These are phyloP conservation scores for Sisor rabdophorus DNA, from an alignment of 2,113 vertebrate genomes.

Conservation along the genomic window DNA sequence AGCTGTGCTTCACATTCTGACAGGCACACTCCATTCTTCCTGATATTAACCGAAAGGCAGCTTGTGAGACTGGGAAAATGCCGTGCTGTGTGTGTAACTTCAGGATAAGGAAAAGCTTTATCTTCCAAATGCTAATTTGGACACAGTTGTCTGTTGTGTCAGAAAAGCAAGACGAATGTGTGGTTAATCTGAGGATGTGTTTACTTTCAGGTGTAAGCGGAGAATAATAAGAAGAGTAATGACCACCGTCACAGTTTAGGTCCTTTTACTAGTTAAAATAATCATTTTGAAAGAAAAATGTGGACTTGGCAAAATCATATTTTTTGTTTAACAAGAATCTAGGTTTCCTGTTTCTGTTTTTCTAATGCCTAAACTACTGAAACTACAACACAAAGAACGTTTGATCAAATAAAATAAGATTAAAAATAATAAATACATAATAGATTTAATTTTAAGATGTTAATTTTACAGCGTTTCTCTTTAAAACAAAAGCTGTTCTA, in stretches of 20 bases:
- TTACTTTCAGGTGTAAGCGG: not conserved
- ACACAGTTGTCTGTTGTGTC: not conserved
- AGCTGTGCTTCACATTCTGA: slow-evolving; percentile 7
- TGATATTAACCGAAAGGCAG: slow-evolving; percentile 9
- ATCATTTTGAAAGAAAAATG: too few relatives aligned
- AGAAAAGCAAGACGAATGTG: not conserved
- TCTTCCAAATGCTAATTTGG: not conserved
- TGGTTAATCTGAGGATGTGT: not conserved
- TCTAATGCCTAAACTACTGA: too few relatives aligned
- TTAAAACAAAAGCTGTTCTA: too few relatives aligned
- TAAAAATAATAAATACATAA: too few relatives aligned
- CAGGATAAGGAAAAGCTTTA: slow-evolving; percentile 8
- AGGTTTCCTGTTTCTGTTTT: not conserved
- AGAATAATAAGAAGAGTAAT: not conserved
- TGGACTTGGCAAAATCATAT: too few relatives aligned
- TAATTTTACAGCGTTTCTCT: too few relatives aligned
- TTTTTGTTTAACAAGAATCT: not conserved
- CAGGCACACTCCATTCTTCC: slow-evolving; percentile 9
- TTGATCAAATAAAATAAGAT: too few relatives aligned
- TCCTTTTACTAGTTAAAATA: not conserved
- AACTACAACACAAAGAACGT: too few relatives aligned
- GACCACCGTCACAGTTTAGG: not conserved
- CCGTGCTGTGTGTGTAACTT: not conserved
- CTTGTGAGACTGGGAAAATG: slow-evolving; percentile 8
- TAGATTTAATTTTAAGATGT: too few relatives aligned